Base-by-base conservation (phyloP, 2,113 vertebrate genomes). In the Platanista minor region DNA sequence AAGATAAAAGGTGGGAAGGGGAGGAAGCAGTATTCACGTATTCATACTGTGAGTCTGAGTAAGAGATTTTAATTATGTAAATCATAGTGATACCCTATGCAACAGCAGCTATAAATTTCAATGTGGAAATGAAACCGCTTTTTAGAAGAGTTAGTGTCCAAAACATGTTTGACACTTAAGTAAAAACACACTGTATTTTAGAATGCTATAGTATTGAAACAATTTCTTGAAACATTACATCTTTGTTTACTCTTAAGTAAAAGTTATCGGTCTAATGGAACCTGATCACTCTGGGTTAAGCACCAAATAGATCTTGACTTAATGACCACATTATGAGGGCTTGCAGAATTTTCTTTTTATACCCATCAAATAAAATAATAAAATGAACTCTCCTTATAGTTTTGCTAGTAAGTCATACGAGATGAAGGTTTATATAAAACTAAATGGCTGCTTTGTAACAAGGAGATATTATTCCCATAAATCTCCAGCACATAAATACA, bases 351-450 rank as follows among this genome's bases (percentile, higher is more conserved):
- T 96, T 90, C 33, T 92, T 93, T 95, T 96, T 87, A 93, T 77
- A 85, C 1, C 11, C 41, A 82, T 46, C 31, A 90, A 90, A 71
- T 95, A 96, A 97, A 97, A 94, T 86, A 97, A 94, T 81, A 94
- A 84, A 91, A 52, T 46, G 85, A 95, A 92, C 31, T 90, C 59
- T 87, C 87, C 75, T 66, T 87, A 90, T 52, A 93, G 66, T 94
- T 94, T 95, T 97, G 74, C 36, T 80, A 71, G 54, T 85, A 94
- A 87, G 57, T 96, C 36, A 89, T 41, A 81, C 46, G 82, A 96
- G 46, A 96, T 75, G 29, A 96, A 97, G 59, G 39, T 95, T 98
- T 96, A 89, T 74, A 95, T 93, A 96, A 96, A 95, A 92, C 71
- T 84, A 96, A 97, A 95, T 0, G 12, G 59, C 52, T 93, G 67